These are phyloP conservation scores for Crenichthys baileyi DNA, from an alignment of 2,797 vertebrate genomes.

Conservation along the genomic window DNA sequence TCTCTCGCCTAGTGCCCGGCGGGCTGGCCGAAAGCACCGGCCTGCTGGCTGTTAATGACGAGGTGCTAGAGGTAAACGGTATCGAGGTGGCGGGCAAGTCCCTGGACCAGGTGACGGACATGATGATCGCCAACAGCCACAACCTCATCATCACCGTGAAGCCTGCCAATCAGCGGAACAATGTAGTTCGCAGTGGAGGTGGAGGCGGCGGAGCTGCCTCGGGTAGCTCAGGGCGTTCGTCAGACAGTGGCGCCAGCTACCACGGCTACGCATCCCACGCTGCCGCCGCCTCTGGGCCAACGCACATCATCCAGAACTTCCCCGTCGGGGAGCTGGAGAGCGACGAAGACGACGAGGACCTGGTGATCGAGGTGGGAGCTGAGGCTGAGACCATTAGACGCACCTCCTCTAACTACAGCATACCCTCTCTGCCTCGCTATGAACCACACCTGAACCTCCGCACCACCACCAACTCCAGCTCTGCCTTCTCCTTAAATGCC, in stretches of 20 bases:
- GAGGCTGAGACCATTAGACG: conserved; percentile 82
- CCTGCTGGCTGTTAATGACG: conserved; percentile 94
- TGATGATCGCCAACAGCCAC: conserved; percentile 99
- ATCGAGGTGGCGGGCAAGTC: conserved; percentile 96
- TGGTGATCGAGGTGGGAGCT: conserved; percentile 87
- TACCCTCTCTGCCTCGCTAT: conserved; percentile 84
- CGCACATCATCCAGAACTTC: conserved; percentile 85
- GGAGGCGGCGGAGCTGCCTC: conserved; percentile 86
- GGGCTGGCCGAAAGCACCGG: conserved; percentile 96
- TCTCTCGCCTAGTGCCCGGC: conserved; percentile 94
- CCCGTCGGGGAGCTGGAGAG: conserved; percentile 89
- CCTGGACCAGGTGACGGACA: conserved; percentile 97
- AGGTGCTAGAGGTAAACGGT: conserved; percentile 96
- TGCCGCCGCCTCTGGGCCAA: conserved; percentile 55
- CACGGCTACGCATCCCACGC: conserved; percentile 77
- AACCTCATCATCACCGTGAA: conserved; percentile 97
- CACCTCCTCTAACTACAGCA: conserved; percentile 78
- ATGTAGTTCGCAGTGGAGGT: conserved; percentile 87
- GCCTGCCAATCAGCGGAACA: conserved; percentile 97
- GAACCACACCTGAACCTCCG: conserved; percentile 86
- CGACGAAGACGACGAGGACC: conserved; percentile 91
- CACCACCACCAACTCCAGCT: conserved; percentile 44
- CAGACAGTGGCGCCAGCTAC: conserved; percentile 88
- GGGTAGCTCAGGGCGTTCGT: conserved; percentile 92
- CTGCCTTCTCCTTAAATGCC: conserved; percentile 48